These are phyloP conservation scores for Myiagra hebetior DNA, from an alignment of 2,113 vertebrate genomes.

Conservation along the genomic window DNA sequence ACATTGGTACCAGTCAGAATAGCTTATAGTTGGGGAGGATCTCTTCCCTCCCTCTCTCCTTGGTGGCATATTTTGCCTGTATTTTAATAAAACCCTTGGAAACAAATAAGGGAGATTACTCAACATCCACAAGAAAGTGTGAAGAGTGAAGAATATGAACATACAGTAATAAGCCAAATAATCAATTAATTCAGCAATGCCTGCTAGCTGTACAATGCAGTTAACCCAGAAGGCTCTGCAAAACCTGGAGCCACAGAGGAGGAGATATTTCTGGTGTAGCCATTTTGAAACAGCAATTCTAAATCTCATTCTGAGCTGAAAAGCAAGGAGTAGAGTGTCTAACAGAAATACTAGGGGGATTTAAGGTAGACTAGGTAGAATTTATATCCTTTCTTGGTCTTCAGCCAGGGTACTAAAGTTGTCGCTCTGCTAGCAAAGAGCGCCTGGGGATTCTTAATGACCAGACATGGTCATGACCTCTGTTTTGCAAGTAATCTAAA, in stretches of 20 bases:
- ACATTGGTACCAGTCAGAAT: constrained; percentile 58
- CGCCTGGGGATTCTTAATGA: constrained; percentile 41
- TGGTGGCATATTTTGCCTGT: not conserved
- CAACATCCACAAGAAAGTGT: not conserved
- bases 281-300: constrained; percentile 29
- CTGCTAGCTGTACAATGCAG: not conserved
- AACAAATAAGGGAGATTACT: not conserved
- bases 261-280: not conserved
- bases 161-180: not conserved
- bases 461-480: constrained; percentile 35
- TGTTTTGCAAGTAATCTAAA: constrained; percentile 62
- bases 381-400: constrained; percentile 32
- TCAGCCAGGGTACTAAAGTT: constrained; percentile 12
- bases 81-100: constrained; percentile 16
- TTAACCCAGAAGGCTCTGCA: not conserved
- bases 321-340: not conserved
- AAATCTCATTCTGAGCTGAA: not conserved
- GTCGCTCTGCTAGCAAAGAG: constrained; percentile 5
- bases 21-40: constrained; percentile 55
- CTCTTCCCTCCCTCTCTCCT: not conserved
- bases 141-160: not conserved
- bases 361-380: constrained; percentile 37
- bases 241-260: not conserved
- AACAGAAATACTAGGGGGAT: not conserved
- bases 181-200: not conserved